Percentiles rank a stretch among this genome's conserved stretches.
These are phyloP conservation scores for Ciconia maguari DNA, from an alignment of 2,113 vertebrate genomes.

Conservation along the genomic window DNA sequence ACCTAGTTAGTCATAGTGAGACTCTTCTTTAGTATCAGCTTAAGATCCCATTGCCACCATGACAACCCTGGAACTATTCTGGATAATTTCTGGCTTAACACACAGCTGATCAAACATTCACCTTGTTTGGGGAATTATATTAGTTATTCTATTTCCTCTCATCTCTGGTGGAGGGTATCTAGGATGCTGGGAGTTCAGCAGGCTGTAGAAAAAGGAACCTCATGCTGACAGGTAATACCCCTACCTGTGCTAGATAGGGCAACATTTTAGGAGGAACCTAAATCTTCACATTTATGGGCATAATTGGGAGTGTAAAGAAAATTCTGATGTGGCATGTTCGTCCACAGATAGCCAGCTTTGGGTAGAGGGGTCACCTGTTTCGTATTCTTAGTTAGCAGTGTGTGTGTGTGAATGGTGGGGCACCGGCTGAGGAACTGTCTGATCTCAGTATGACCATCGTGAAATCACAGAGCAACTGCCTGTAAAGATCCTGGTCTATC, in stretches of 20 bases:
- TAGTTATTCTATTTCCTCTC: neutral
- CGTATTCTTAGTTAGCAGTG: neutral
- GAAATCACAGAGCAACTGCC: no score
- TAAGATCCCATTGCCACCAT: conserved; percentile 15
- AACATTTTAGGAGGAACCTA: neutral
- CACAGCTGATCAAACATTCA: conserved; percentile 31
- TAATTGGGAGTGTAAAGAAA: neutral
- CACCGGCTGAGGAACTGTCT: neutral
- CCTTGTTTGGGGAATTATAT: neutral
- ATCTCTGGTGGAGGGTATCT: neutral
- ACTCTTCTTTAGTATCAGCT: neutral
- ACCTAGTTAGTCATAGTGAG: neutral
- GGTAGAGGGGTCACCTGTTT: neutral
- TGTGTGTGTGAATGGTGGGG: neutral
- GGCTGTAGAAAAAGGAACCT: neutral
- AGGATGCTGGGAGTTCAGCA: neutral
- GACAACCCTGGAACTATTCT: conserved; percentile 23
- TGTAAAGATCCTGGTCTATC: neutral
- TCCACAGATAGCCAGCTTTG: neutral
- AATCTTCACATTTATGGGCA: neutral
- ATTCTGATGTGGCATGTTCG: neutral
- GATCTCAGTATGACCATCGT: neutral
- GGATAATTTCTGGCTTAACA: conserved; percentile 12
- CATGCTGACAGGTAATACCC: neutral
- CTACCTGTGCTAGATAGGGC: neutral